These are phyloP conservation scores for Thamnaconus septentrionalis DNA, from an alignment of 2,113 vertebrate species.

Conservation along the genomic window DNA sequence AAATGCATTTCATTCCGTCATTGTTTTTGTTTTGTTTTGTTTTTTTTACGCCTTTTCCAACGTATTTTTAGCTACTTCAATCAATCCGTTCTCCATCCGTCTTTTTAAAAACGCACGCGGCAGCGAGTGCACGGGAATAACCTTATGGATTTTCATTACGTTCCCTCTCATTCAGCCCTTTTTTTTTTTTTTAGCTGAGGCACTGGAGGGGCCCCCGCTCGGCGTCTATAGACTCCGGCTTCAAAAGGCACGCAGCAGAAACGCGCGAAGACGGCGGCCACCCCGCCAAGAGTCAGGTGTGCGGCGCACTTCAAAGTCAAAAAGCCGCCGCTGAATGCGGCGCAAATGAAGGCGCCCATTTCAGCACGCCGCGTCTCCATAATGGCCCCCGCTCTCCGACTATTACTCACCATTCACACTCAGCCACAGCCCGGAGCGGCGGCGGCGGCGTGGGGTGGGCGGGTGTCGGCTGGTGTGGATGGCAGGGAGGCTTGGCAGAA, in stretches of 20 bases:
- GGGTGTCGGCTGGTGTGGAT: conserved; percentile 23
- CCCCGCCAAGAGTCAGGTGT: conserved; percentile 65
- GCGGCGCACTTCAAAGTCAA: conserved; percentile 66
- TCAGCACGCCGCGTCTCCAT: conserved; percentile 49
- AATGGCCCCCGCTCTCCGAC: conserved; percentile 58
- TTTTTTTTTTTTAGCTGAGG: no score
- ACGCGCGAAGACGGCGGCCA: conserved; percentile 39
- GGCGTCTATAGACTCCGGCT: conserved; percentile 26
- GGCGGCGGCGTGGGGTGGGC: conserved; percentile 24
- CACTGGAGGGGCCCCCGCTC: not conserved
- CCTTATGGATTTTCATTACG: no score
- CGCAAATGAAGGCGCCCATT: conserved; percentile 64
- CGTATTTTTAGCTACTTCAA: no score
- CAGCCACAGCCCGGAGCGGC: not conserved
- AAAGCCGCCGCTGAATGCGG: conserved; percentile 44
- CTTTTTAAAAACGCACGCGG: no score
- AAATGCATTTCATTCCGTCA: no score
- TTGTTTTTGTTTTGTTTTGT: no score
- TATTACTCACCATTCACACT: conserved; percentile 61
- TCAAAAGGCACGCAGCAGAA: conserved; percentile 37
- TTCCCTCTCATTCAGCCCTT: no score
- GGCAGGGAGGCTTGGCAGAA: conserved; percentile 15
- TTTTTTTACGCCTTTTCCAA: no score
- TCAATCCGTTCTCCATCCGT: no score
- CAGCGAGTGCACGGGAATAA: no score